Evolutionary conservation across 2,113 vertebrate genomes (phyloP), one percentile per base, ranked within the genome.

Genomic region (Ailurus styani): DNA sequence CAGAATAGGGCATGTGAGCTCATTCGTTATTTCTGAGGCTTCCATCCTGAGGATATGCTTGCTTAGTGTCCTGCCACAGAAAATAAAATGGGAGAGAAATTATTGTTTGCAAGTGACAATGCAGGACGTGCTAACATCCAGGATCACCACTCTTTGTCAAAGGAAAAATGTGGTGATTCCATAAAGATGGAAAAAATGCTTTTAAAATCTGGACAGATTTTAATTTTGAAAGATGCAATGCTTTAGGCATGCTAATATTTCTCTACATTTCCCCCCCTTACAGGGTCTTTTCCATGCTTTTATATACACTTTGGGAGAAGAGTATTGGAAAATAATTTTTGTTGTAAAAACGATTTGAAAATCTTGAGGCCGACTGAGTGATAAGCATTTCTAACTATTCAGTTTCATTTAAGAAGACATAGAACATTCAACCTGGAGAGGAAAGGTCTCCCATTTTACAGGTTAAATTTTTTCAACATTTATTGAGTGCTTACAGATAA

Each of bases 171-270:
- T 87, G 66, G 7, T 95, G 34, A 90, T 84, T 87, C 3, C 62
- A 83, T 97, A 92, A 78, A 87, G 62, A 75, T 29, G 60, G 84
- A n/a, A 88, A 91, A 78, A 68, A 31, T 52, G 14, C 25, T 82
- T 95, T 83, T 47, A 87, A 91, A 93, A 68, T 79, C 57, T 91
- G 72, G 20, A 68, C 23, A 87, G 25, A 62, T 92, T 93, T 95
- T 91, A 75, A 60, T 81, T 77, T 91, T 66, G 52, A 64, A 93
- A 62, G 50, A 57, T 40, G 40, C n/a, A 54, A 86, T 95, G 17
- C 4, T 70, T 34, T 94, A 95, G 45, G 82, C 27, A 54, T 62
- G 52, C 42, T 84, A 64, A 45, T 92, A 57, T 50, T 79, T 78
- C 25, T 95, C 13, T 84, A 62, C 10, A 90, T 45, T 64, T 4